Evolutionary conservation across 2,797 vertebrate genomes (phyloP), one percentile per base, ranked within the genome.

Genomic region (Myotis findleyi): DNA sequence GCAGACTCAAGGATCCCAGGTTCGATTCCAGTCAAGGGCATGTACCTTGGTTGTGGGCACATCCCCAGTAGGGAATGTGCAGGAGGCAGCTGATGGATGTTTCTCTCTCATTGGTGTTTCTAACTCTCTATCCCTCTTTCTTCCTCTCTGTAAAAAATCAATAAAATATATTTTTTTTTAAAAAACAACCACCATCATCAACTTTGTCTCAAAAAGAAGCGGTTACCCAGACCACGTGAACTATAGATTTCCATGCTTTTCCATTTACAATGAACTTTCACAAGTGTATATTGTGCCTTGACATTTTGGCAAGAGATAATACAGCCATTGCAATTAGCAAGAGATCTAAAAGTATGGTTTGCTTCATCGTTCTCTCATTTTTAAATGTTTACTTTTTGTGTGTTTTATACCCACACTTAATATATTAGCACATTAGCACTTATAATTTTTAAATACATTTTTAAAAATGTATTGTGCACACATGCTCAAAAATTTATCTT

Each of bases 281-380:
- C 12, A 72, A 38, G 5, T 25, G 7, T 1, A 30, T 1, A 23
- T 0, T 2, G 41, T 6, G 4, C 18, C 18, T 21, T 11, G 47
- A 73, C 27, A 11, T 18, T 3, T 6, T 18, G 36, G 47, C 38
- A 13, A 16, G 4, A 13, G 3, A 25, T 51, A 14, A 9, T 7
- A 62, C 49, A 47, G 62, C 27, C 33, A n/a, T 38, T 14, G 7
- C 27, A 8, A 7, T 23, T 23, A 72, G 49, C 30, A 38, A 44
- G 27, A 25, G 5, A 18, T 7, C 66, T 59, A 1, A 11, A 64
- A 53, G 6, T 25, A 4, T 1, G 6, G 41, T 17, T 80, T 16
- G 12, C 27, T 13, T 47, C 30, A 14, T 27, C 82, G 14, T 38
- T 33, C 38, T 55, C 9, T 53, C 20, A 3, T n/a, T 66, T 68